phyloP scores from a whole-genome alignment of 2,113 vertebrate genomes.

The Psammodynastes pulverulentus region DNA sequence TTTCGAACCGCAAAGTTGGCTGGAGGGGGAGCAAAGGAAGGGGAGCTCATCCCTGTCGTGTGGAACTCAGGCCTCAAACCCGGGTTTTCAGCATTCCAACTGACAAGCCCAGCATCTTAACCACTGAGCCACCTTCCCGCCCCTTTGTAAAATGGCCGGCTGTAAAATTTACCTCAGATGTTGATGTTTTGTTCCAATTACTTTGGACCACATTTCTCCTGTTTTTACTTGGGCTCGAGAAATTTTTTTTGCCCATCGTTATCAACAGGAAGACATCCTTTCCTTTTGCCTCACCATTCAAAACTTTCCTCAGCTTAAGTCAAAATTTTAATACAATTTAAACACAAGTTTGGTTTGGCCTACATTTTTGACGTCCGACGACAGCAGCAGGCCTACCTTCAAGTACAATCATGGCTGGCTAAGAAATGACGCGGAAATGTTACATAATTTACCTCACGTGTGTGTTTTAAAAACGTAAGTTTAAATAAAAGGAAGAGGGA shows the following conservation, averaged over 20 bases:
- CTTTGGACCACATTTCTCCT: neutral
- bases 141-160: too few relatives aligned
- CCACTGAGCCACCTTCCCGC: too few relatives aligned
- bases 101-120: too few relatives aligned
- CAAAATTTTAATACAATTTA: constrained; percentile 37
- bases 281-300: neutral
- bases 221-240: neutral
- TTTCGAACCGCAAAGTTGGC: too few relatives aligned
- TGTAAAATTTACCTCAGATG: neutral
- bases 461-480: constrained; percentile 14
- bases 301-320: constrained; percentile 32
- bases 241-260: neutral
- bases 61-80: too few relatives aligned
- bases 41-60: too few relatives aligned
- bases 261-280: constrained; percentile 29
- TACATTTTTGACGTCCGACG: constrained; percentile 31
- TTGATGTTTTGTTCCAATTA: neutral
- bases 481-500: constrained; percentile 13
- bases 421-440: constrained; percentile 21
- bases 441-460: constrained; percentile 31
- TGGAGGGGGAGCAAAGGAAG: too few relatives aligned
- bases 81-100: too few relatives aligned
- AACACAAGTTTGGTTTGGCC: constrained; percentile 26
- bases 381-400: constrained; percentile 6
- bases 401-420: neutral